Percentiles rank a stretch among this genome's conserved stretches.
Conservation (phyloP, 2,797 vertebrate genomes). For the Poecilia picta region DNA sequence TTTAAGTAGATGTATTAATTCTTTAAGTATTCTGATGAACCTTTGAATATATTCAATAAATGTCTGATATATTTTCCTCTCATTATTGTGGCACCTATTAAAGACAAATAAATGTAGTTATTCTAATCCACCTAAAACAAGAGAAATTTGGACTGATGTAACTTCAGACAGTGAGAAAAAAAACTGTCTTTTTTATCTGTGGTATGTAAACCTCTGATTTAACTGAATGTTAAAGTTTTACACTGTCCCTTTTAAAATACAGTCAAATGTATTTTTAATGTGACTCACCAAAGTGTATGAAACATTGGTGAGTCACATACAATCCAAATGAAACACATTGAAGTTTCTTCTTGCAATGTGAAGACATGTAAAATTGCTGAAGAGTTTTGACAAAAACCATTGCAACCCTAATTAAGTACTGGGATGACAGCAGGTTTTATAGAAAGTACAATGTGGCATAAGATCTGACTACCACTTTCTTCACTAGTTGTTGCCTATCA, state of each 20-base stretch:
- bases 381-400: background rate
- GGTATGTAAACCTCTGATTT: background rate
- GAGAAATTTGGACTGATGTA: background rate
- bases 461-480: slow-evolving; percentile 20
- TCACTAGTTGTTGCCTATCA: slow-evolving; percentile 44
- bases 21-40: background rate
- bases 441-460: background rate
- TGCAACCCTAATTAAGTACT: slow-evolving; percentile 29
- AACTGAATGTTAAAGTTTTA: background rate
- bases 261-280: background rate
- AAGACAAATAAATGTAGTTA: background rate
- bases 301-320: background rate
- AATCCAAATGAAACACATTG: background rate
- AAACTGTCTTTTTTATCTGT: background rate
- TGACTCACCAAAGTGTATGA: background rate
- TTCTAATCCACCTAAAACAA: background rate
- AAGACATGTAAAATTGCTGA: background rate
- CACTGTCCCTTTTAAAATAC: background rate
- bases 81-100: background rate
- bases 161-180: background rate
- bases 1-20: background rate
- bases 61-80: background rate
- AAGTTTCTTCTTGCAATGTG: background rate
- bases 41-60: background rate
- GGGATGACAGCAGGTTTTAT: slow-evolving; percentile 28